Evolutionary conservation across 2,797 vertebrate species (phyloP).

Genomic region (Echeneis naucrates): DNA sequence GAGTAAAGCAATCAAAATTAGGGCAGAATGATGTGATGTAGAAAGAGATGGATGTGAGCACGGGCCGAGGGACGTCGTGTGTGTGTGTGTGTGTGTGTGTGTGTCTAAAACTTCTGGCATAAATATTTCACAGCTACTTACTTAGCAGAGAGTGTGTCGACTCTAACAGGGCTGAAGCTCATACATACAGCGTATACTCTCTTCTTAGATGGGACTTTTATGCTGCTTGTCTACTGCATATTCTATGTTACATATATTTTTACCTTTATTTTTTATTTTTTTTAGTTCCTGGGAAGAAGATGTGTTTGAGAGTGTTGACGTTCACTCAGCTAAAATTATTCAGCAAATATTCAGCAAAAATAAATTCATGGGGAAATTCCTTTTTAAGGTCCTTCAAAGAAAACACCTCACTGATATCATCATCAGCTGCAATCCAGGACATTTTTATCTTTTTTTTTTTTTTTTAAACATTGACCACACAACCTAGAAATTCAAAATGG

Average conservation of each 20-base stretch:
- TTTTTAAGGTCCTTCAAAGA: constrained; percentile 19
- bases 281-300: constrained; percentile 26
- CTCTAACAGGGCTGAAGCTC: constrained; percentile 33
- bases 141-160: constrained; percentile 47
- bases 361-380: constrained; percentile 1
- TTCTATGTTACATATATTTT: constrained; percentile 47
- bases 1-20: constrained; percentile 47
- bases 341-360: constrained; percentile 1
- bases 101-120: constrained; percentile 51
- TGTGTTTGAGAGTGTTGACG: background rate
- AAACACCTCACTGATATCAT: constrained; percentile 1
- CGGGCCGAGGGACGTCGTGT: constrained; percentile 19
- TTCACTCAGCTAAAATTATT: constrained; percentile 7
- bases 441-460: background rate
- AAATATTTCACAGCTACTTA: constrained; percentile 68
- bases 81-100: constrained; percentile 11
- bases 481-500: background rate
- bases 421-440: background rate
- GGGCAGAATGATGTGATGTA: constrained; percentile 33
- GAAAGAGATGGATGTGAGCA: constrained; percentile 28
- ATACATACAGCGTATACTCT: constrained; percentile 20
- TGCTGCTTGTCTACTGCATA: constrained; percentile 44
- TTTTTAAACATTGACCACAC: background rate
- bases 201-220: constrained; percentile 48
- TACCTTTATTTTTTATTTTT: constrained; percentile 27